Evolutionary conservation across 2,888 invertebrate species (phyloP).

Genomic region (Seira ritae): DNA sequence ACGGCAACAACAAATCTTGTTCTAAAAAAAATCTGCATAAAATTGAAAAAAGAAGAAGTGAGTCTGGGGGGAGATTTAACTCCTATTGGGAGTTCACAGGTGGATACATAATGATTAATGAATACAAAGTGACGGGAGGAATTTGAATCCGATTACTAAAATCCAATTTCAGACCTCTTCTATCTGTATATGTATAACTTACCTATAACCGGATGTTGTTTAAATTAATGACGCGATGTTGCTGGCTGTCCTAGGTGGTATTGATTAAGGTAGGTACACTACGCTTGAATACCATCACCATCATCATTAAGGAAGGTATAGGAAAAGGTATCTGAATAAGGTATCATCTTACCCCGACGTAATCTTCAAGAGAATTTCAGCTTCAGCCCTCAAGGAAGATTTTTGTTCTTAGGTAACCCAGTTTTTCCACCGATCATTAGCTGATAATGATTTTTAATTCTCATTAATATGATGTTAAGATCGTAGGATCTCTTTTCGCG

Average conservation of each 20-base stretch:
- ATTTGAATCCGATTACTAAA: conserved; percentile 11
- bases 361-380: neutral
- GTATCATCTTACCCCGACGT: neutral
- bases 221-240: too few species aligned
- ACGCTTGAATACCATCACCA: too few species aligned
- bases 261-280: too few species aligned
- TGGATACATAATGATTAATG: conserved; percentile 13
- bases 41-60: neutral
- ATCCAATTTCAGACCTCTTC: neutral
- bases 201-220: too few species aligned
- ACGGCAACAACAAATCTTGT: neutral
- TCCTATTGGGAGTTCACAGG: neutral
- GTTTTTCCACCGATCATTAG: neutral
- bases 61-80: neutral
- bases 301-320: too few species aligned
- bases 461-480: conserved; percentile 17
- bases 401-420: conserved; percentile 5
- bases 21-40: neutral
- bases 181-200: neutral
- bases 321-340: neutral
- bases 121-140: conserved; percentile 1
- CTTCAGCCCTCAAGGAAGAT: neutral
- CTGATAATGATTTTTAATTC: conserved; percentile 16
- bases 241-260: neutral
- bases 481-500: neutral